Evolutionary conservation across 2,888 invertebrate species (phyloP).

Genomic region (Acronicta leporina): DNA sequence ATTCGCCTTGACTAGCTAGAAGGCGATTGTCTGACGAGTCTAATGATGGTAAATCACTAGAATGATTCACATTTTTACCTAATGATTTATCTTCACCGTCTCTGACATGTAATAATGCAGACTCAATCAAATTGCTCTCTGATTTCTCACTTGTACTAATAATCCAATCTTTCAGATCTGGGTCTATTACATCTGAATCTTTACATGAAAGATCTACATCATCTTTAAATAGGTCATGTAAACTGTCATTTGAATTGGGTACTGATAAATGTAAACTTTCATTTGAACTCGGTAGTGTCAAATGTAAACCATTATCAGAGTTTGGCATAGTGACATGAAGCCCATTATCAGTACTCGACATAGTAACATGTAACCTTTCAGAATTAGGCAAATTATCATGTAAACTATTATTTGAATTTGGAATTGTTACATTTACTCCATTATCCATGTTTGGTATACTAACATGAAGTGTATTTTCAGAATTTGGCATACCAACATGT

Average conservation of each 20-base stretch:
- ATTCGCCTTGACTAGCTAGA: conserved; percentile 68
- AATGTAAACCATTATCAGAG: conserved; percentile 24
- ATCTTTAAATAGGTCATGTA: conserved; percentile 71
- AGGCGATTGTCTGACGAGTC: conserved; percentile 48
- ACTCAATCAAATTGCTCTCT: conserved; percentile 70
- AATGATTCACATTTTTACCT: conserved; percentile 30
- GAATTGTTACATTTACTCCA: conserved; percentile 25
- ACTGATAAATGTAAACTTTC: conserved; percentile 41
- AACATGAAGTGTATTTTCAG: conserved; percentile 22
- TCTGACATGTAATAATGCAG: conserved; percentile 72
- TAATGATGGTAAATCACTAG: conserved; percentile 43
- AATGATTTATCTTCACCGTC: conserved; percentile 56
- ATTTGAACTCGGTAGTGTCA: conserved; percentile 28
- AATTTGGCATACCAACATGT: conserved; percentile 21
- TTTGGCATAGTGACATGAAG: conserved; percentile 34
- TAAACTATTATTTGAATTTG: conserved; percentile 32
- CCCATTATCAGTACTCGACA: conserved; percentile 29
- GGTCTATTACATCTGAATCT: conserved; percentile 64
- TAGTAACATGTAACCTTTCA: conserved; percentile 17
- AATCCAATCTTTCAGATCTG: conserved; percentile 74
- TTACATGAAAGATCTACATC: conserved; percentile 70
- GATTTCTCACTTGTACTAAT: conserved; percentile 72
- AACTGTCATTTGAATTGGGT: conserved; percentile 38
- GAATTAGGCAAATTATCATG: conserved; percentile 31
- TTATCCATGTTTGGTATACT: conserved; percentile 16